Conservation (phyloP, 2,113 vertebrate genomes). For the Cromileptes altivelis region DNA sequence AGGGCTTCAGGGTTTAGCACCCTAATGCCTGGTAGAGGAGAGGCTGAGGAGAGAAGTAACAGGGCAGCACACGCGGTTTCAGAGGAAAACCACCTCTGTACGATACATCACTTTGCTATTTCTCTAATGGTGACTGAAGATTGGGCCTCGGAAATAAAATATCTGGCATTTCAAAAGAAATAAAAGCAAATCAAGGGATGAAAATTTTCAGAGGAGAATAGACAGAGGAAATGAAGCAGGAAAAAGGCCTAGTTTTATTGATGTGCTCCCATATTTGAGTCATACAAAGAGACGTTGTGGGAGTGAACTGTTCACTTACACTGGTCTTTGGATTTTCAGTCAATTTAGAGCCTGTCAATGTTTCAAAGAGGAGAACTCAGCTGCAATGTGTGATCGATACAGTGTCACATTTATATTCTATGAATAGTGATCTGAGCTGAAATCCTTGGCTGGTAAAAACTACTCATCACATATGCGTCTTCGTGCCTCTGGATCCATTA, state of each 20-base stretch:
- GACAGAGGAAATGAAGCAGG: not conserved
- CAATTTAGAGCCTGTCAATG: not conserved
- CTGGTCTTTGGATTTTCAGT: slow-evolving; percentile 1
- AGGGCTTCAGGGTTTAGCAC: slow-evolving; percentile 19
- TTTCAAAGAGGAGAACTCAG: slow-evolving; percentile 1
- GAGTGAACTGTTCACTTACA: not conserved
- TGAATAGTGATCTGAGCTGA: not conserved
- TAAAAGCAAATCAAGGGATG: slow-evolving; percentile 10
- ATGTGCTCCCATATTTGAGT: not conserved
- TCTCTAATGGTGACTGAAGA: not conserved
- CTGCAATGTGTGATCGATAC: slow-evolving; percentile 3
- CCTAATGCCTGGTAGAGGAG: not conserved
- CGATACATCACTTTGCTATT: slow-evolving; percentile 10
- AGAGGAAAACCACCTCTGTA: slow-evolving; percentile 20
- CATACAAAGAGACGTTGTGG: not conserved
- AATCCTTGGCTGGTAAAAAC: slow-evolving; percentile 1
- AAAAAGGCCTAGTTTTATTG: not conserved
- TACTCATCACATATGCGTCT: not conserved
- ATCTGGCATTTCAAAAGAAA: not conserved
- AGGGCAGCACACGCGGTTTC: not conserved
- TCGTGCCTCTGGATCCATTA: not conserved
- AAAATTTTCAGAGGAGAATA: not conserved
- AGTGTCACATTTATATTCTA: slow-evolving; percentile 24
- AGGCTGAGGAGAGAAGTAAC: slow-evolving; percentile 26
- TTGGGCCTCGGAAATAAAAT: not conserved